A percentile compares a stretch with the other conserved stretches of the same genome.
Conservation (phyloP, 2,888 invertebrate genomes). For the Fissipunctia ypsillon region DNA sequence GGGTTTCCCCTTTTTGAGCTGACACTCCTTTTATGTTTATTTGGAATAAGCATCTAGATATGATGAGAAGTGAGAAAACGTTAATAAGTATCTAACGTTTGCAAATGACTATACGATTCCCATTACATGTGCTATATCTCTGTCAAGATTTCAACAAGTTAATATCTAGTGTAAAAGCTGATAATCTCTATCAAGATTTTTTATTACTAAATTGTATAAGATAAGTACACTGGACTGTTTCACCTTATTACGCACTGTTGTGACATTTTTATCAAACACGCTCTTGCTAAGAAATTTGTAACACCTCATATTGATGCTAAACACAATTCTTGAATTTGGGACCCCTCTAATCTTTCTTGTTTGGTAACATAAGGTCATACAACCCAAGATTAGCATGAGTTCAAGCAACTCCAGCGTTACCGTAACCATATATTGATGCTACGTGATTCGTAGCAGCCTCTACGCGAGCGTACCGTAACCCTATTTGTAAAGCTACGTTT, state of each 20-base stretch:
- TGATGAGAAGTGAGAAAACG: neutral
- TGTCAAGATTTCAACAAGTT: neutral
- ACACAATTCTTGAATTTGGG: neutral
- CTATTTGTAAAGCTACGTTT: neutral
- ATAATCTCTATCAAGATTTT: neutral
- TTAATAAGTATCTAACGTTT: neutral
- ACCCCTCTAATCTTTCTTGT: neutral
- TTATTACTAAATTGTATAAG: neutral
- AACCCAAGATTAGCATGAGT: slow-evolving; percentile 14
- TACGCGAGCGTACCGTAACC: slow-evolving; percentile 10
- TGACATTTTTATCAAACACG: neutral
- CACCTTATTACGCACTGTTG: no score
- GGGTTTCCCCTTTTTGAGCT: slow-evolving; percentile 28
- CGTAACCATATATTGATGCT: slow-evolving; percentile 24
- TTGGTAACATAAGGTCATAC: slow-evolving; percentile 14
- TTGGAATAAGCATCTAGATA: neutral
- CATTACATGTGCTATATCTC: neutral
- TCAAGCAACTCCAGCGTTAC: slow-evolving; percentile 26
- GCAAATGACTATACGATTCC: no score
- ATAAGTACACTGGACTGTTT: no score
- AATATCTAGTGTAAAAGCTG: neutral
- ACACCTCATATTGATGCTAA: neutral
- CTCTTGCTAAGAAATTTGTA: slow-evolving; percentile 21
- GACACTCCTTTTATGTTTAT: slow-evolving; percentile 6
- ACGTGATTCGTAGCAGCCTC: slow-evolving; percentile 46